These are phyloP conservation scores for Mustelus asterias DNA, from an alignment of 2,113 vertebrate species.

Conservation along the genomic window DNA sequence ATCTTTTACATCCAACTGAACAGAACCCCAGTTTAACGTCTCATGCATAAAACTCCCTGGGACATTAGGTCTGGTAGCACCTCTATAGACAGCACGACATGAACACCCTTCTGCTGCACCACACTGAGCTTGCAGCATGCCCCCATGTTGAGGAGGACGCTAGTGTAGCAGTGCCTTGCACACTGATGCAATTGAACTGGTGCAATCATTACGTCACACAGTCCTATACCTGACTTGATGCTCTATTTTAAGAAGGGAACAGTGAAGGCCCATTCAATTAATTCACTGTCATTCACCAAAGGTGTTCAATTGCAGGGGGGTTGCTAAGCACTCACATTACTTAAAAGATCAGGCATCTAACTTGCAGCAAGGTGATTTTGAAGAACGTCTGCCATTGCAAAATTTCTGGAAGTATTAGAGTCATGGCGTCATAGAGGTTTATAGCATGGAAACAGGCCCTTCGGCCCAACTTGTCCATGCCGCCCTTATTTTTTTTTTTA, in stretches of 20 bases:
- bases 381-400: neutral
- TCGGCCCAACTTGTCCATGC: too few species aligned
- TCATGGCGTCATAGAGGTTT: too few species aligned
- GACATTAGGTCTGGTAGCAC: neutral
- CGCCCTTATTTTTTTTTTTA: too few species aligned
- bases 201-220: neutral
- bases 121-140: neutral
- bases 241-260: neutral
- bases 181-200: neutral
- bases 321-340: neutral
- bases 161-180: neutral
- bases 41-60: neutral
- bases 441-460: too few species aligned
- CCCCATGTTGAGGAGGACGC: neutral
- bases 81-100: neutral
- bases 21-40: neutral
- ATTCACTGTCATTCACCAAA: neutral
- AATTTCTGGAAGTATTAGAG: too few species aligned
- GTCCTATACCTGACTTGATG: neutral
- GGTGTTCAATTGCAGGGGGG: neutral
- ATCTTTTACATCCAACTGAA: neutral
- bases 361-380: neutral
- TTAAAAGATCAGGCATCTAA: neutral
- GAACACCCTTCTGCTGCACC: neutral
- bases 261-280: neutral